phyloP scores from a whole-genome alignment of 2,113 vertebrate genomes.

The Malurus alboscapulatus region DNA sequence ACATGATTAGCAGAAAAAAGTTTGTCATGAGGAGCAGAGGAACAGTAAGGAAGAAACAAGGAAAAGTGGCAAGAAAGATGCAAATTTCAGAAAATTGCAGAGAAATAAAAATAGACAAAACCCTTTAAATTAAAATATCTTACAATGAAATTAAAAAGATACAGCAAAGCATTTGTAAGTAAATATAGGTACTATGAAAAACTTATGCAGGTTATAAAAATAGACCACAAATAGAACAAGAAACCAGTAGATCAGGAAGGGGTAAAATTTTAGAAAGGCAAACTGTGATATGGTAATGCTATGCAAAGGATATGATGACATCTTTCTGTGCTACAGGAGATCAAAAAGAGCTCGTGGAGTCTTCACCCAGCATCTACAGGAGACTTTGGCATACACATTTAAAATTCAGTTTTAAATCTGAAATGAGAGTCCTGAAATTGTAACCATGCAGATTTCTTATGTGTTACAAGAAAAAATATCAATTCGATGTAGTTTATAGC shows the following conservation, averaged over 20 bases:
- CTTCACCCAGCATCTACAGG: not conserved
- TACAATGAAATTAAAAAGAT: not conserved
- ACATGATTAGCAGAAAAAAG: not conserved
- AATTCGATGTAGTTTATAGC: not conserved
- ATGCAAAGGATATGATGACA: not conserved
- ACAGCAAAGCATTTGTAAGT: not conserved
- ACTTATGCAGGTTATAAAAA: not conserved
- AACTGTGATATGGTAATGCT: not conserved
- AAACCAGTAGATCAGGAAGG: not conserved
- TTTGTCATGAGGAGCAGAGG: not conserved
- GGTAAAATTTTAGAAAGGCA: not conserved
- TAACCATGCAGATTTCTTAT: not conserved
- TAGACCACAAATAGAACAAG: not conserved
- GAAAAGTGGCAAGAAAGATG: not conserved
- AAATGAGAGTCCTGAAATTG: not conserved
- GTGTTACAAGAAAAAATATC: not conserved
- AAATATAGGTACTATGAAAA: not conserved
- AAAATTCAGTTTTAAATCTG: slow-evolving; percentile 18
- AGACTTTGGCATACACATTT: not conserved
- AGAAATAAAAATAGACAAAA: not conserved
- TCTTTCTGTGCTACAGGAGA: not conserved
- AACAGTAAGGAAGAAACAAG: not conserved
- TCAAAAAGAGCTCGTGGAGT: not conserved
- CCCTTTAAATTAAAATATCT: not conserved
- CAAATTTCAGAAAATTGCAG: not conserved